Conservation (phyloP, 2,113 vertebrate genomes). For the Vimba vimba region DNA sequence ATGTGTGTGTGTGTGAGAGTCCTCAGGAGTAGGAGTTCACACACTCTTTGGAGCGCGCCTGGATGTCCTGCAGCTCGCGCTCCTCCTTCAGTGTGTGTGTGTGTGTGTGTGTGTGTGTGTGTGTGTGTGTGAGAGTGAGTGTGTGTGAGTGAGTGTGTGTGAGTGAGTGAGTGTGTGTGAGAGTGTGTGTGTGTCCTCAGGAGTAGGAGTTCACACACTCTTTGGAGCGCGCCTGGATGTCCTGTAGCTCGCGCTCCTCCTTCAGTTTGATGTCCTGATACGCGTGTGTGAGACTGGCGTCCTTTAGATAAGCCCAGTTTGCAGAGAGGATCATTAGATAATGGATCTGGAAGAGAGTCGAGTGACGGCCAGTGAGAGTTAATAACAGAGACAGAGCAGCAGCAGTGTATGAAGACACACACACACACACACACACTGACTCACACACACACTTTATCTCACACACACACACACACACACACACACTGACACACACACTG, state of each 20-base stretch:
- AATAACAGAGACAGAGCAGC: slow-evolving; percentile 50
- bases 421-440: too few species aligned
- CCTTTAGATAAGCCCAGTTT: slow-evolving; percentile 99
- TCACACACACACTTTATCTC: too few species aligned
- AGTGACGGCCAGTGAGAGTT: slow-evolving; percentile 94
- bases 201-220: slow-evolving; percentile 99
- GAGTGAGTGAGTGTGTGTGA: rapidly evolving
- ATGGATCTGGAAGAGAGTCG: slow-evolving; percentile 98
- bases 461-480: rapidly evolving
- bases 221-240: slow-evolving; percentile 98
- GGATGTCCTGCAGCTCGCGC: slow-evolving; percentile 98
- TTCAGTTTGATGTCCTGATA: slow-evolving; percentile 99
- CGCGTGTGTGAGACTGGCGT: slow-evolving; percentile 97
- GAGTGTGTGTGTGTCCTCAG: slow-evolving; percentile 60
- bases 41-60: slow-evolving; percentile 97
- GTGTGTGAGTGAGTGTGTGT: slow-evolving; percentile 82
- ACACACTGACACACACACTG: rapidly evolving
- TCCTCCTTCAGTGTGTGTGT: slow-evolving; percentile 85
- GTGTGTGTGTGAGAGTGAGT: not conserved
- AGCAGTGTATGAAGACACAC: slow-evolving; percentile 1
- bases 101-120: too few species aligned
- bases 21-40: slow-evolving; percentile 96
- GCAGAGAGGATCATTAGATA: slow-evolving; percentile 99
- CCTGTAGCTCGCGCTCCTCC: slow-evolving; percentile 98
- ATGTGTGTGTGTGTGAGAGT: too few species aligned